A percentile compares a stretch with the other conserved stretches of the same genome.
Evolutionary conservation across 2,888 invertebrate species (phyloP).

Genomic region (Aleiodes testaceus): DNA sequence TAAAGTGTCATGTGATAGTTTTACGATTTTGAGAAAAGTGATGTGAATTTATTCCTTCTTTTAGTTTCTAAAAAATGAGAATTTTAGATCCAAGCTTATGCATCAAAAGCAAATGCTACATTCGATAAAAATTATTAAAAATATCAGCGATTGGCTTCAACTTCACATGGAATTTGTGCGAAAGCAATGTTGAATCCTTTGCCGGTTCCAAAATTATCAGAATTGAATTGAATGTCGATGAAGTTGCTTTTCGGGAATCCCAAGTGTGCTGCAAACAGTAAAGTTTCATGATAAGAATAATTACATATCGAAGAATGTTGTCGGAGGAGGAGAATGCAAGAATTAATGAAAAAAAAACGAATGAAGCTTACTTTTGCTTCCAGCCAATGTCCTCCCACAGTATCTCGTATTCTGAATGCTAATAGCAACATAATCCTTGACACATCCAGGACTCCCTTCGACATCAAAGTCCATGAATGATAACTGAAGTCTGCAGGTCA

Average conservation of each 20-base stretch:
- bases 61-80: too few species aligned
- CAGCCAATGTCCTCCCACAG: conserved; percentile 70
- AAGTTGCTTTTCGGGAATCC: conserved; percentile 62
- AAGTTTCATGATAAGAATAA: background rate
- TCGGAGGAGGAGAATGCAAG: background rate
- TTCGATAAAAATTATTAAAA: background rate
- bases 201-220: conserved; percentile 68
- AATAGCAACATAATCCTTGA: conserved; percentile 72
- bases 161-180: conserved; percentile 65
- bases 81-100: too few species aligned
- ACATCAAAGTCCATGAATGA: conserved; percentile 73
- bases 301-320: background rate
- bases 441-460: conserved; percentile 70
- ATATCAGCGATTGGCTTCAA: conserved; percentile 33
- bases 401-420: conserved; percentile 65
- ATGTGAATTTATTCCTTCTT: too few species aligned
- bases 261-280: conserved; percentile 63
- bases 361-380: conserved; percentile 66
- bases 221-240: conserved; percentile 70
- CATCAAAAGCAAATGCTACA: background rate
- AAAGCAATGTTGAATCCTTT: conserved; percentile 73
- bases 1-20: too few species aligned
- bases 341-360: background rate
- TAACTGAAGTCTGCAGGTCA: conserved; percentile 70
- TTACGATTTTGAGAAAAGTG: too few species aligned